These are phyloP conservation scores for Propsilocerus akamusi DNA, from an alignment of 1,140 invertebrate genomes.

Conservation along the genomic window DNA sequence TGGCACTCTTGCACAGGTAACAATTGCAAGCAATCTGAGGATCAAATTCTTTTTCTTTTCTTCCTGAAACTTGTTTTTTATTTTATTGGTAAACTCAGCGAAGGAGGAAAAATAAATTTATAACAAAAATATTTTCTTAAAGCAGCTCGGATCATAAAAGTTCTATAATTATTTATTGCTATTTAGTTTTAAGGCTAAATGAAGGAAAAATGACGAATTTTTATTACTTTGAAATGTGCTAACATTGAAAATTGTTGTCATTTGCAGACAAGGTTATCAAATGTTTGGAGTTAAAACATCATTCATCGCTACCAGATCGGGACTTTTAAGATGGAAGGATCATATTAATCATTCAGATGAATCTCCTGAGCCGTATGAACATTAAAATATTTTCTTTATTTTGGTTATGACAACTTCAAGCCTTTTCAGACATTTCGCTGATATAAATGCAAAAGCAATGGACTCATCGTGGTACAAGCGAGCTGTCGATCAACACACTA, in stretches of 20 bases:
- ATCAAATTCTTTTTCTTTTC: conserved; percentile 4
- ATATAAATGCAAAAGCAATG: conserved; percentile 60
- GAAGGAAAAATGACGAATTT: neutral
- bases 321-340: conserved; percentile 69
- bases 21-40: conserved; percentile 19
- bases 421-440: conserved; percentile 60
- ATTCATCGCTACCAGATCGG: conserved; percentile 79
- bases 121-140: neutral
- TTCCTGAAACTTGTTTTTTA: neutral
- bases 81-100: neutral
- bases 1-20: conserved; percentile 74
- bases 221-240: neutral
- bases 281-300: conserved; percentile 67
- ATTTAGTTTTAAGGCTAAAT: neutral
- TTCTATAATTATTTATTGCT: no score
- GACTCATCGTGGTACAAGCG: conserved; percentile 84
- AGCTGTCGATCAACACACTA: conserved; percentile 73
- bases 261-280: conserved; percentile 64
- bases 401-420: conserved; percentile 8
- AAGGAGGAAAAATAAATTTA: neutral
- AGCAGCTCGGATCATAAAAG: neutral
- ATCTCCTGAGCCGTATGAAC: conserved; percentile 42
- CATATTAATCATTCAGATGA: conserved; percentile 32
- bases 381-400: conserved; percentile 7
- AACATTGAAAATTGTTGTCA: conserved; percentile 13